Evolutionary conservation across 2,888 invertebrate species (phyloP), one percentile per base, ranked within the genome.

Genomic region (Myopa testacea): DNA sequence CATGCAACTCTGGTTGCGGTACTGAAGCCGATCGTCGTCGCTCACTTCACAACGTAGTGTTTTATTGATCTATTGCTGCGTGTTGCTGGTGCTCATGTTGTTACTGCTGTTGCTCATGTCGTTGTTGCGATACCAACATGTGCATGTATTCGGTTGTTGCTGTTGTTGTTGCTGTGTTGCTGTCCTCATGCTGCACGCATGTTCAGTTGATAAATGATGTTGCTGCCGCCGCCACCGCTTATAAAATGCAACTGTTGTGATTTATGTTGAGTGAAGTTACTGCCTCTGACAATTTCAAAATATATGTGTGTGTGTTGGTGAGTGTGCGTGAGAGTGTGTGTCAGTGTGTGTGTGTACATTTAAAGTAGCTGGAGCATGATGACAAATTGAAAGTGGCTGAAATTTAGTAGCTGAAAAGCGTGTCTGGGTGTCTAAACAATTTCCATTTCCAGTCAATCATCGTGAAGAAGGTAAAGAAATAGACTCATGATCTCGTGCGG

Each of bases 41-140:
- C 55, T 26, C 52, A 45, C 34, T 4, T 55, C n/a, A 37, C 16
- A 55, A 52, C 52, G 34, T 69, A 45, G 55, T 52, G 55, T 45
- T 70, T 70, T 55, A 55, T 58, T 70, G 70, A 70, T 70, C 34
- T 26, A 70, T 55, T 52, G 55, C 70, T 70, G 55, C 70, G 70
- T 70, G 70, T 38, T 65, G 37, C 14, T 67, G 40, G 5, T 67
- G 67, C 67, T 67, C 67, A 67, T 67, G 67, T 67, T 40, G 40
- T n/a, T 40, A 37, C 40, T 16, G 37, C 14, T 67, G 40, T 40
- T 67, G 67, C 67, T 67, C 67, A 40, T 67, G 67, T 67, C 40
- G 40, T n/a, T 67, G 37, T 34, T 12, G 37, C 45, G 45, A 6
- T 26, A 26, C 26, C 26, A 26, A 26, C 26, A 26, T n/a, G 55